A percentile compares a stretch with the other conserved stretches of the same genome.
Evolutionary conservation across 2,113 vertebrate species (phyloP).

Genomic region (Daboia siamensis): DNA sequence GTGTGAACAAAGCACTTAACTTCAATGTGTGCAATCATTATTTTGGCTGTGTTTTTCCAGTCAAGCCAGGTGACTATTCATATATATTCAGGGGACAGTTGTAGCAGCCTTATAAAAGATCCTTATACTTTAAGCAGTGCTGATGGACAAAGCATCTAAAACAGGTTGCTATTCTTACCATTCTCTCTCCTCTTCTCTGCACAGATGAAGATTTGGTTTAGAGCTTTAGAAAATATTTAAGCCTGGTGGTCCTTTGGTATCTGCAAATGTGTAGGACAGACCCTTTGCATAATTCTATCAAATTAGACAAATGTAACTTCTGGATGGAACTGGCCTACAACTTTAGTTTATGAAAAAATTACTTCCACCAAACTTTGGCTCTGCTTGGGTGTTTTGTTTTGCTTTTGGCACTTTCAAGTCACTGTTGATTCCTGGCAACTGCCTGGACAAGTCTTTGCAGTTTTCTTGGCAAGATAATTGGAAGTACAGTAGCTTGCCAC

Average conservation of each 20-base stretch:
- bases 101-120: not conserved
- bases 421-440: not conserved
- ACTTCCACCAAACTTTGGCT: not conserved
- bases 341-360: not conserved
- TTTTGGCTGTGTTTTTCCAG: not conserved
- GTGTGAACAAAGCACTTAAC: not conserved
- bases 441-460: not conserved
- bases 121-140: not conserved
- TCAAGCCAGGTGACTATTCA: not conserved
- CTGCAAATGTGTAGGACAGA: not conserved
- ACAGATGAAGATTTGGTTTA: not conserved
- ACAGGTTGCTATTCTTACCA: not conserved
- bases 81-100: not conserved
- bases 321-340: not conserved
- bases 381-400: not conserved
- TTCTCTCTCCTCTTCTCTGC: not conserved
- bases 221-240: not conserved
- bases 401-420: not conserved
- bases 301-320: not conserved
- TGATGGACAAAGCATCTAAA: not conserved
- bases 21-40: not conserved
- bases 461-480: not conserved
- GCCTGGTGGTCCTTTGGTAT: not conserved
- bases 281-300: not conserved
- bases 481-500: not conserved